Evolutionary conservation across 2,113 vertebrate species (phyloP).

Genomic region (Choloepus hoffmanni): DNA sequence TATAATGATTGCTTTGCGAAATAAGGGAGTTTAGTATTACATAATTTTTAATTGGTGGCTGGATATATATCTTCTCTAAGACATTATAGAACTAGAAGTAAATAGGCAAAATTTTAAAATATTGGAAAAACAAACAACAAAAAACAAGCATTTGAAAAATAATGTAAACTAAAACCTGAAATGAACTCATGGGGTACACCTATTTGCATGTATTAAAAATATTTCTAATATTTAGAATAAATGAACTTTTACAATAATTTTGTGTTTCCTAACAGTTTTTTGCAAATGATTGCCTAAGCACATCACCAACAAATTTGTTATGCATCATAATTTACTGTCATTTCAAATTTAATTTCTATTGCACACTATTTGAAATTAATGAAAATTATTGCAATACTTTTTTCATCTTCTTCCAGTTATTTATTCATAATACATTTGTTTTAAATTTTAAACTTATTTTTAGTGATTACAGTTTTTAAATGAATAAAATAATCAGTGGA

Average conservation of each 20-base stretch:
- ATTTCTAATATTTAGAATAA: background rate
- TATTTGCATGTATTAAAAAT: constrained; percentile 2
- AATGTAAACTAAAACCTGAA: background rate
- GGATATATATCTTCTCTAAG: background rate
- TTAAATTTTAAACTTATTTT: constrained; percentile 38
- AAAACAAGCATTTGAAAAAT: background rate
- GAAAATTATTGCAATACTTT: background rate
- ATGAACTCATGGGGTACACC: background rate
- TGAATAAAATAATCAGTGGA: background rate
- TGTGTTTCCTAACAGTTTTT: background rate
- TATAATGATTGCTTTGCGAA: background rate
- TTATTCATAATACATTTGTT: background rate
- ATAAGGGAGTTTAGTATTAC: background rate
- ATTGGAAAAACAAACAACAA: background rate
- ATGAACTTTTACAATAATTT: background rate
- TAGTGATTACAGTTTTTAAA: constrained; percentile 9
- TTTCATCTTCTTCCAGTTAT: background rate
- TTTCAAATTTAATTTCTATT: constrained; percentile 13
- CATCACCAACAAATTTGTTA: background rate
- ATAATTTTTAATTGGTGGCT: background rate
- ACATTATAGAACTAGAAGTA: background rate
- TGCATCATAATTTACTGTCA: background rate
- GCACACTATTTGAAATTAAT: background rate
- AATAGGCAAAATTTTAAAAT: background rate
- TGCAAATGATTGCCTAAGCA: background rate